Percentiles rank a stretch among this genome's conserved stretches.
Conservation (phyloP, 2,113 vertebrate species). For the Mus pahari region DNA sequence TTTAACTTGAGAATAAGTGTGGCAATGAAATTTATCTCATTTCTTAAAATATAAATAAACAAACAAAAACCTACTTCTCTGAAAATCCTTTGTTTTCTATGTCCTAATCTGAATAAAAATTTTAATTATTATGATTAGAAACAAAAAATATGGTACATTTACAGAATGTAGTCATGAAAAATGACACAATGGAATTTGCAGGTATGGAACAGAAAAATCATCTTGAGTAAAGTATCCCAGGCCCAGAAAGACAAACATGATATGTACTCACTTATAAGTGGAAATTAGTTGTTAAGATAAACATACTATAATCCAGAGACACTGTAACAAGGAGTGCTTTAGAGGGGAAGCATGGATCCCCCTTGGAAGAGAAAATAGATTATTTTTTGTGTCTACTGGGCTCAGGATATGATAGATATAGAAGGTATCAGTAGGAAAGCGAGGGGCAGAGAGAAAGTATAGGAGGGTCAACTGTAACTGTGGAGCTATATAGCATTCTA, state of each 20-base stretch:
- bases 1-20: not conserved
- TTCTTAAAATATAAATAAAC: not conserved
- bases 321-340: not conserved
- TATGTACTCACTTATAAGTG: not conserved
- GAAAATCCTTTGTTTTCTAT: not conserved
- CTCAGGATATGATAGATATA: not conserved
- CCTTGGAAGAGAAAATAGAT: not conserved
- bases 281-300: not conserved
- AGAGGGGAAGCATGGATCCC: not conserved
- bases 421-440: not conserved
- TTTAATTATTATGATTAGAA: slow-evolving; percentile 24
- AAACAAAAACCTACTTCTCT: not conserved
- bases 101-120: not conserved
- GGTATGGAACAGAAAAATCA: not conserved
- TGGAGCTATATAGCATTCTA: too few species aligned
- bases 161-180: not conserved
- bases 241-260: not conserved
- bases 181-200: not conserved
- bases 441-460: not conserved
- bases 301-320: not conserved
- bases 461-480: not conserved
- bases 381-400: not conserved
- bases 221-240: too few species aligned
- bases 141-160: not conserved
- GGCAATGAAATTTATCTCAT: not conserved